Percentiles rank a stretch among this genome's conserved stretches.
Conservation (phyloP, 2,113 vertebrate species). For the Suncus etruscus region DNA sequence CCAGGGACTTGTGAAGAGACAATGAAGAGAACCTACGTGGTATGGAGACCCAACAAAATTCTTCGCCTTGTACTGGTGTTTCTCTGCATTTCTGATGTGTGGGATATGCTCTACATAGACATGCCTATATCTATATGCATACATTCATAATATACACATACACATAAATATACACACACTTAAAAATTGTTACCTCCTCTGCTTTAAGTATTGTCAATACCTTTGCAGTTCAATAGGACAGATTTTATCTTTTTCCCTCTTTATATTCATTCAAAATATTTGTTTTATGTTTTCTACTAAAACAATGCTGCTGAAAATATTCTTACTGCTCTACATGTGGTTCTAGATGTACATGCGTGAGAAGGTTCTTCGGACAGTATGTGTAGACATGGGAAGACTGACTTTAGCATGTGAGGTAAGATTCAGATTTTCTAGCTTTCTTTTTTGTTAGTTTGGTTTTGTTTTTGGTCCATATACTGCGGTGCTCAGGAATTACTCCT, state of each 20-base stretch:
- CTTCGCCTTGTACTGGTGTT: not conserved
- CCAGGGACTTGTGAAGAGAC: not conserved
- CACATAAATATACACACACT: not conserved
- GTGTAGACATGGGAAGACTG: too few species aligned
- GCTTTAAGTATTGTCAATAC: not conserved
- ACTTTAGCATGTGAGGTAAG: too few species aligned
- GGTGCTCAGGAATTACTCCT: too few species aligned
- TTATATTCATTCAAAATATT: not conserved
- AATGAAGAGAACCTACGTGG: not conserved
- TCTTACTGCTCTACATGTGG: too few species aligned
- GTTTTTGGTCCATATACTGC: too few species aligned
- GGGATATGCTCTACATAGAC: not conserved
- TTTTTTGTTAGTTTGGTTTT: not conserved
- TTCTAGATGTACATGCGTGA: too few species aligned
- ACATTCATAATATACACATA: not conserved
- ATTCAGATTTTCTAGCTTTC: not conserved
- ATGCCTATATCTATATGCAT: not conserved
- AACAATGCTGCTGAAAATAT: too few species aligned
- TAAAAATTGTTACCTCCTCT: not conserved
- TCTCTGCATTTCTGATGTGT: not conserved
- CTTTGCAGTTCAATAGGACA: not conserved
- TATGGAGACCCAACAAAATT: not conserved
- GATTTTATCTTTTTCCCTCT: slow-evolving; percentile 6
- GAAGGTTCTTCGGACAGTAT: too few species aligned
- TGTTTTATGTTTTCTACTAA: not conserved